Conservation (phyloP, 2,113 vertebrate genomes). For the Zootoca vivipara region DNA sequence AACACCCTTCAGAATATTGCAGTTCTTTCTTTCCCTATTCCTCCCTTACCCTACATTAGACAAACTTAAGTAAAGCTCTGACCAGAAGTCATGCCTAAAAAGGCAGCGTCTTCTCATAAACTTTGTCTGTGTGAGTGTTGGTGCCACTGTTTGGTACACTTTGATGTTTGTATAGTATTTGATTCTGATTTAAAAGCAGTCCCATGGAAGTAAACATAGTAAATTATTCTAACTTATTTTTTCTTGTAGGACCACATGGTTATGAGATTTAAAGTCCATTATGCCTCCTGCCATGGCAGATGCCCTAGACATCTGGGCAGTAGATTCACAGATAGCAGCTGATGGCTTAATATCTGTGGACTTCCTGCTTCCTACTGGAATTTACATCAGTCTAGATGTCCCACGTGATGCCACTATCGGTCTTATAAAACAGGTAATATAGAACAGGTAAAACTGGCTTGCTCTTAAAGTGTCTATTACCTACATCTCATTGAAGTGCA, state of each 20-base stretch:
- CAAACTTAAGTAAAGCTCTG: background rate
- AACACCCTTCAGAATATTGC: background rate
- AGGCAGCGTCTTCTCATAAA: background rate
- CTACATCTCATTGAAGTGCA: conserved; percentile 23
- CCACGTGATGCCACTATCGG: conserved; percentile 93
- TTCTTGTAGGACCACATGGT: conserved; percentile 84
- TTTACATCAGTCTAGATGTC: conserved; percentile 96
- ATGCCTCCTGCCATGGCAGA: conserved; percentile 99
- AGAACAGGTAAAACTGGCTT: conserved; percentile 86
- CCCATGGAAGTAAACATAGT: conserved; percentile 33
- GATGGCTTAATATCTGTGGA: conserved; percentile 91
- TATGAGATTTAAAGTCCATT: conserved; percentile 84
- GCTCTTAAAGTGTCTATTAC: background rate
- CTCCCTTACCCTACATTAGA: background rate
- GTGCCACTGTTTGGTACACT: background rate
- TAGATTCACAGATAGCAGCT: conserved; percentile 86
- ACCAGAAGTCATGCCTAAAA: background rate
- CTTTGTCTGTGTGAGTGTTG: background rate
- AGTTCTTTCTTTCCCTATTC: background rate
- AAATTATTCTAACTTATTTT: conserved; percentile 42
- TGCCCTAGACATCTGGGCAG: conserved; percentile 95
- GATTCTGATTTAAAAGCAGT: conserved; percentile 35
- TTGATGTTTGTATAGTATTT: background rate
- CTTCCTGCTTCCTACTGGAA: conserved; percentile 94
- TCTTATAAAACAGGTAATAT: conserved; percentile 96